A percentile compares a stretch with the other conserved stretches of the same genome.
Evolutionary conservation across 2,113 vertebrate genomes (phyloP).

Genomic region (Microcebus jonahi): DNA sequence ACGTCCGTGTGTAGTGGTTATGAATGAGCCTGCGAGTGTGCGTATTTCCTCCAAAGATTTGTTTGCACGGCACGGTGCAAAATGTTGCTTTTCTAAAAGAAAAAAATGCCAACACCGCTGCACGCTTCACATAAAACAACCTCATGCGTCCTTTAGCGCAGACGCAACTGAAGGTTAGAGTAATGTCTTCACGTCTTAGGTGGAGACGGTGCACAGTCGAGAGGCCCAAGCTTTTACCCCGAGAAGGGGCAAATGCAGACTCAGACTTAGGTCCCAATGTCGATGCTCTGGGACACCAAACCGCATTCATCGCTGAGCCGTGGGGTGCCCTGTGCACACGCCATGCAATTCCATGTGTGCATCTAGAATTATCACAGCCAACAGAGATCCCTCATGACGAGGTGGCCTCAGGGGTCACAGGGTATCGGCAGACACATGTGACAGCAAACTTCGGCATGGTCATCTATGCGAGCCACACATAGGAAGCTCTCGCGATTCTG

Average conservation of each 20-base stretch:
- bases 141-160: not conserved
- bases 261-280: not conserved
- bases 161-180: not conserved
- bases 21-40: not conserved
- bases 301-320: not conserved
- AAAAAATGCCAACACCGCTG: not conserved
- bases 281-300: not conserved
- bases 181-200: not conserved
- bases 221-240: not conserved
- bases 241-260: not conserved
- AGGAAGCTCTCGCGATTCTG: not conserved
- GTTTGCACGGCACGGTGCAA: not conserved
- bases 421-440: no score
- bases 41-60: not conserved
- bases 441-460: not conserved
- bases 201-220: not conserved
- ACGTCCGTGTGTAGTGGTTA: not conserved
- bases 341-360: not conserved
- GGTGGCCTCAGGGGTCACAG: not conserved
- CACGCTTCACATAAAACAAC: not conserved
- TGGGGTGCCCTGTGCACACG: not conserved
- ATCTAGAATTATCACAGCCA: not conserved
- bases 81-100: not conserved
- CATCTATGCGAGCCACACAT: fast-evolving
- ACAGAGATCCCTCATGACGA: not conserved